Conservation (phyloP, 2,113 vertebrate species). For the Apodemus sylvaticus region DNA sequence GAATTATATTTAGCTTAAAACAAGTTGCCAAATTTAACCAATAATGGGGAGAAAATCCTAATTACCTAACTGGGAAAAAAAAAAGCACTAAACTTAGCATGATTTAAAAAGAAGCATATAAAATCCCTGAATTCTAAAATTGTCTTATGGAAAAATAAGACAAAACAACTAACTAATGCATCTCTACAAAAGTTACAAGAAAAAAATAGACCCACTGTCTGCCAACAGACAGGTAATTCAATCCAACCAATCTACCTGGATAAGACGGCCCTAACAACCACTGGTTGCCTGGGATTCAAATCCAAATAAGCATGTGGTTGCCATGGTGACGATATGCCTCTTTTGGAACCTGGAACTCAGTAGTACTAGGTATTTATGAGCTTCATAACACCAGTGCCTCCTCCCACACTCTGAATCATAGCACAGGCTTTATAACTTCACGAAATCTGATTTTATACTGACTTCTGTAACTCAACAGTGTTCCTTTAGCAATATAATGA, state of each 20-base stretch:
- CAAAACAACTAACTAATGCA: constrained; percentile 51
- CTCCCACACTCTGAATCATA: constrained; percentile 66
- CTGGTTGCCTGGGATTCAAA: constrained; percentile 59
- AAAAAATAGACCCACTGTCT: constrained; percentile 49
- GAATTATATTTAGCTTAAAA: constrained; percentile 52
- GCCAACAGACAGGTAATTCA: neutral
- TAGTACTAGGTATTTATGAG: constrained; percentile 65
- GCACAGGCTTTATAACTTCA: constrained; percentile 54
- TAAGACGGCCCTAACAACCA: constrained; percentile 24
- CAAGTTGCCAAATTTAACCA: constrained; percentile 55
- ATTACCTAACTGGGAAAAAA: constrained; percentile 38
- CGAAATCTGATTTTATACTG: constrained; percentile 52
- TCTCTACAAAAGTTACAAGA: neutral
- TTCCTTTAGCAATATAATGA: constrained; percentile 8
- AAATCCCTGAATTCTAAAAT: constrained; percentile 36
- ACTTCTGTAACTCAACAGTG: constrained; percentile 44
- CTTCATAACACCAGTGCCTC: constrained; percentile 57
- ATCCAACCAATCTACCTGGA: constrained; percentile 21
- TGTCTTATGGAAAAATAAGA: constrained; percentile 34
- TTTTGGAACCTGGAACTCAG: constrained; percentile 71
- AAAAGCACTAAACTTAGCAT: constrained; percentile 47
- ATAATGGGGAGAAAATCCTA: constrained; percentile 23
- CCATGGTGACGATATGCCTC: constrained; percentile 71
- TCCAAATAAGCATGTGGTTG: constrained; percentile 65
- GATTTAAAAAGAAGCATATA: constrained; percentile 36